A percentile compares a stretch with the other conserved stretches of the same genome.
Conservation (phyloP, 2,888 invertebrate genomes). For the Drosophila aldrichi region DNA sequence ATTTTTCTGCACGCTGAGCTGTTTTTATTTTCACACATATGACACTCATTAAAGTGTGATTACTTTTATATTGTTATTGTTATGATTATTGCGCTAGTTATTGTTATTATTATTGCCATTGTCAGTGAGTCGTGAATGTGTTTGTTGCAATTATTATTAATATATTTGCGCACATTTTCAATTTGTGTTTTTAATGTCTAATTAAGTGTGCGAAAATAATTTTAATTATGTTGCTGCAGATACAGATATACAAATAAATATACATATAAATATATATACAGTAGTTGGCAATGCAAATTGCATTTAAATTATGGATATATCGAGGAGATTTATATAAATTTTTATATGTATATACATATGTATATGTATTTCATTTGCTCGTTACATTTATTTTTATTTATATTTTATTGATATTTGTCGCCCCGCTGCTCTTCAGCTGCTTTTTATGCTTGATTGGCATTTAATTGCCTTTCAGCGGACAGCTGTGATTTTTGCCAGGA, state of each 20-base stretch:
- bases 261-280: conserved; percentile 18
- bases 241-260: background rate
- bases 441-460: conserved; percentile 74
- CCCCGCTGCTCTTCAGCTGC: conserved; percentile 54
- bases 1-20: conserved; percentile 2
- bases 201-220: conserved; percentile 81
- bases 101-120: conserved; percentile 41
- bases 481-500: conserved; percentile 47
- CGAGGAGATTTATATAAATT: conserved; percentile 48
- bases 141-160: conserved; percentile 72
- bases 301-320: conserved; percentile 47
- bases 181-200: conserved; percentile 80
- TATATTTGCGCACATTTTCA: conserved; percentile 65
- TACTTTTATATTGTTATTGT: conserved; percentile 55
- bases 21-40: conserved; percentile 50
- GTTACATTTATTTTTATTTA: conserved; percentile 7
- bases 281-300: conserved; percentile 55
- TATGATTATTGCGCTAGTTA: conserved; percentile 51
- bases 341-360: no score
- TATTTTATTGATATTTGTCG: conserved; percentile 10
- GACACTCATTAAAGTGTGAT: conserved; percentile 68
- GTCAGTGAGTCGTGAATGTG: conserved; percentile 42
- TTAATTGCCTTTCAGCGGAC: conserved; percentile 71
- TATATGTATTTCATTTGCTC: conserved; percentile 28
- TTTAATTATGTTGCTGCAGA: conserved; percentile 68